A percentile compares a stretch with the other conserved stretches of the same genome.
Conservation (phyloP, 2,113 vertebrate genomes). For the Lepidothrix coronata region DNA sequence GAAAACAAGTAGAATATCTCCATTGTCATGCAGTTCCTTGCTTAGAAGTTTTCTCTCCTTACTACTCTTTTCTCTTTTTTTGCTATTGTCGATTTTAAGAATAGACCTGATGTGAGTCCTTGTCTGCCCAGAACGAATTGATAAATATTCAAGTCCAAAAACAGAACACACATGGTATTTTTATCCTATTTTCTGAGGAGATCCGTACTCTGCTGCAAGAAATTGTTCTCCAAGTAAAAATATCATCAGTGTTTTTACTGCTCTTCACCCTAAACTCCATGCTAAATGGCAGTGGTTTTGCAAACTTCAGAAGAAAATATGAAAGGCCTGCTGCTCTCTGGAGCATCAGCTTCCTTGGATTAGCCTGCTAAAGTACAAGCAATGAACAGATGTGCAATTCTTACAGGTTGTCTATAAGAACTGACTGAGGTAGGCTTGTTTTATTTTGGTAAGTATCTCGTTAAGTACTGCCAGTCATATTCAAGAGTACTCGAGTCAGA, state of each 20-base stretch:
- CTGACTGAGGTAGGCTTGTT: neutral
- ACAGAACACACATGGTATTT: neutral
- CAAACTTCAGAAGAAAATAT: neutral
- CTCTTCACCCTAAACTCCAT: neutral
- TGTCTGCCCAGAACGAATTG: neutral
- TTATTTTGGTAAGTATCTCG: neutral
- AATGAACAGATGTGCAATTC: conserved; percentile 42
- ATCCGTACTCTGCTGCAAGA: neutral
- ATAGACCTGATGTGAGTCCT: neutral
- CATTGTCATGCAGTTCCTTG: neutral
- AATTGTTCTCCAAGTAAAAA: neutral
- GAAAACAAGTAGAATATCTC: neutral
- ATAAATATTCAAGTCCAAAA: conserved; percentile 5
- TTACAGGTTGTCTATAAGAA: neutral
- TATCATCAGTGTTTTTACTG: neutral
- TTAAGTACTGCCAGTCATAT: neutral
- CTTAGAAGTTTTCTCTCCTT: neutral
- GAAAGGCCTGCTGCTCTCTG: neutral
- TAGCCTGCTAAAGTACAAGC: neutral
- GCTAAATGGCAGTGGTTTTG: neutral
- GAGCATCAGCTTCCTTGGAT: neutral
- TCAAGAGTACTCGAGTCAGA: neutral
- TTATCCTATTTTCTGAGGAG: neutral
- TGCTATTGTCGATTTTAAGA: neutral
- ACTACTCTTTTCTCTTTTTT: neutral